Base-by-base conservation (phyloP, 2,888 invertebrate genomes). In the Coleophora deauratella region DNA sequence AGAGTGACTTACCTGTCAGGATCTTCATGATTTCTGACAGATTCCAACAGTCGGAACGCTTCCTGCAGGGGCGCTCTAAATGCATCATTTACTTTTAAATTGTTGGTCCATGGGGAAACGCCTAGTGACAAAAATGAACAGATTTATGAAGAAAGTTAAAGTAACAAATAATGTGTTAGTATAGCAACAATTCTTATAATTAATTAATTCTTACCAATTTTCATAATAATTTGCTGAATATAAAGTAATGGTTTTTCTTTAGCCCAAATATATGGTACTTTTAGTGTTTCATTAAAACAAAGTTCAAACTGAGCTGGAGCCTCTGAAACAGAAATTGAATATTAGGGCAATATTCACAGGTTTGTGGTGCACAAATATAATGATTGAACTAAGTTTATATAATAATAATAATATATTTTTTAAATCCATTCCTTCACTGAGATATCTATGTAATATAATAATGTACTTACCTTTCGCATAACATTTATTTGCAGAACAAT, bases 61-160 rank as follows among this genome's bases (percentile, higher is more conserved):
- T 96, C 95, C 60, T 93, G 92, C 1, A 98, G 82, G 2, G 98
- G 97, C 6, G 93, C 96, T 59, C 97, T 88, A 73, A 97, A 96
- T 35, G 97, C 97, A 87, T 98, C 98, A 67, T 93, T 93, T 58
- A 96, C 86, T 53, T 91, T 90, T 53, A 97, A 82, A 55, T 93
- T 92, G 47, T 89, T 88, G 42, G 90, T 89, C 97, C 97, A 98
- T 42, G 97, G 97, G 47, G 94, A 88, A 9, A 98, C 95, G 44
- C 94, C 92, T 66, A 41, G 12, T 8, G 11, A 10, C 31, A 31
- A 31, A 31, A 35, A 27, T 35, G 35, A 14, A 7, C 15, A 13
- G 10, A 14, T 34, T 34, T 13, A 34, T 4, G 21, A 6, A 21
- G 21, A 21, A 21, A 21, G 21, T 21, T 6, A 21, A 21, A 21